phyloP scores from a whole-genome alignment of 2,113 vertebrate species.

The Vidua chalybeata region DNA sequence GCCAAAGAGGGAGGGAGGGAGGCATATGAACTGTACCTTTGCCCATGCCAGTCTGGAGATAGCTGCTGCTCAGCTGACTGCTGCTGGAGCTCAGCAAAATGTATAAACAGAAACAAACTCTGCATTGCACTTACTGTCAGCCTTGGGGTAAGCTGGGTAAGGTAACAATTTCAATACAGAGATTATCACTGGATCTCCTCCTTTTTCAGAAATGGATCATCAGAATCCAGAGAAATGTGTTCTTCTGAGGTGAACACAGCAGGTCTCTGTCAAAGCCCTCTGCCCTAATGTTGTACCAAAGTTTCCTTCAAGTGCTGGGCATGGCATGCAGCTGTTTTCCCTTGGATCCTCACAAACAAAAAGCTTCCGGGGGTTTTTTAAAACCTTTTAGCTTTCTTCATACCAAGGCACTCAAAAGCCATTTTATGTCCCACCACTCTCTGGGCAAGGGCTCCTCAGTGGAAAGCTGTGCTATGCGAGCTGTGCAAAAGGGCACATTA shows the following conservation, averaged over 20 bases:
- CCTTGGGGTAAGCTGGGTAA: background rate
- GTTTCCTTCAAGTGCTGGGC: background rate
- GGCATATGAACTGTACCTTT: background rate
- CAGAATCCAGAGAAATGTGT: background rate
- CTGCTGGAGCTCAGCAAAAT: background rate
- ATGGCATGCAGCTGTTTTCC: background rate
- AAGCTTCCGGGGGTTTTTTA: no score
- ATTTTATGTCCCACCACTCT: accelerated
- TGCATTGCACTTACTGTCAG: background rate
- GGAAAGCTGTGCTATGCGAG: no score
- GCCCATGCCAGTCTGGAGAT: background rate
- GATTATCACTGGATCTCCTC: background rate
- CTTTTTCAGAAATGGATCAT: background rate
- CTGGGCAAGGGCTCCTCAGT: accelerated
- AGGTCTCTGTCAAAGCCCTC: background rate
- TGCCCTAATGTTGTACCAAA: background rate
- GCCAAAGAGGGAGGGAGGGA: background rate
- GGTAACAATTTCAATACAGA: background rate
- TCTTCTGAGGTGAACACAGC: background rate
- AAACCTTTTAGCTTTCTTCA: accelerated
- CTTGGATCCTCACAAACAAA: background rate
- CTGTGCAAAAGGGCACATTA: accelerated
- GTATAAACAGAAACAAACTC: background rate
- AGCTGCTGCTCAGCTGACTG: background rate
- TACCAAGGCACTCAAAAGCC: background rate